Percentiles rank a stretch among this genome's conserved stretches.
Conservation (phyloP, 2,797 vertebrate genomes). For the Ambastaia sidthimunki region DNA sequence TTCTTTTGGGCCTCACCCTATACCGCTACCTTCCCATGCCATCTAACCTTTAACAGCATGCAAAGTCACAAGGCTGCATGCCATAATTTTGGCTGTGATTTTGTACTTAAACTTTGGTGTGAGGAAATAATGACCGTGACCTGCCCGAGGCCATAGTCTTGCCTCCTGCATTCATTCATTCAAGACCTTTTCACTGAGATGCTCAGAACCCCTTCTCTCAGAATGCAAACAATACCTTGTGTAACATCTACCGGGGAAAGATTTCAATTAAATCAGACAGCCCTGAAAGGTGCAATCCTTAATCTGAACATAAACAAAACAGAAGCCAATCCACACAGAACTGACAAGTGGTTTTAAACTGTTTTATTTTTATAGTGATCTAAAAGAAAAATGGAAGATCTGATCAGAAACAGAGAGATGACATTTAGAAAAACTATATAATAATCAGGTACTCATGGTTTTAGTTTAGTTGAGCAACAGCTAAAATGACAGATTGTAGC, state of each 20-base stretch:
- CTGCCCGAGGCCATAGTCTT: conserved; percentile 30
- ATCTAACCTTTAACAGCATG: conserved; percentile 46
- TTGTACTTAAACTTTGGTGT: conserved; percentile 43
- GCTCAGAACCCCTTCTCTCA: conserved; percentile 4
- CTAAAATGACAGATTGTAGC: not conserved
- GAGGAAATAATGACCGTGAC: conserved; percentile 47
- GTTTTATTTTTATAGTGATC: not conserved
- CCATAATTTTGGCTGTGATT: conserved; percentile 43
- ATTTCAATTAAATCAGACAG: not conserved
- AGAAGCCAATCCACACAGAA: conserved; percentile 18
- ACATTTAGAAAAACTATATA: not conserved
- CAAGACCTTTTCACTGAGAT: conserved; percentile 9
- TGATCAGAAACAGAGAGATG: not conserved
- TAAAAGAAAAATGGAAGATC: not conserved
- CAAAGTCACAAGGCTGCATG: conserved; percentile 43
- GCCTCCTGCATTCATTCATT: conserved; percentile 1
- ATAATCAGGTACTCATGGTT: too few relatives aligned
- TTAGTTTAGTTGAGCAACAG: not conserved
- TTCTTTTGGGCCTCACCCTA: conserved; percentile 33
- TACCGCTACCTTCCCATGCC: conserved; percentile 46
- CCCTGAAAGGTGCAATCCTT: conserved; percentile 19
- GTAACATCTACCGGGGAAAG: not conserved
- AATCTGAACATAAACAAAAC: conserved; percentile 24
- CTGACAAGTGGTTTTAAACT: conserved; percentile 19
- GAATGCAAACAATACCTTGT: conserved; percentile 17